Evolutionary conservation across 2,113 vertebrate species (phyloP).

Genomic region (Nerophis ophidion): DNA sequence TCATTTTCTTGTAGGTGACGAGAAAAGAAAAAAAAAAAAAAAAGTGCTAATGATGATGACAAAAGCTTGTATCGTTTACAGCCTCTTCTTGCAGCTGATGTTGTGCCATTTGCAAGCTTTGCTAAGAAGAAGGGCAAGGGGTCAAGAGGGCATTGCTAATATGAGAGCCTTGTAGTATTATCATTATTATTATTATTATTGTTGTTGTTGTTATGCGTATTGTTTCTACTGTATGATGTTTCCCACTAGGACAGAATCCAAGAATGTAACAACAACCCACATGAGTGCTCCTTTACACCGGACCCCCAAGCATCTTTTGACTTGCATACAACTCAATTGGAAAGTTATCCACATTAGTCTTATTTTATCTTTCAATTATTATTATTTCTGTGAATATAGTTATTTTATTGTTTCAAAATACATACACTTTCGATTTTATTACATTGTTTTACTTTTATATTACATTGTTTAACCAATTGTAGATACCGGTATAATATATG

Average conservation of each 20-base stretch:
- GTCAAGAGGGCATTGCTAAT: conserved; percentile 20
- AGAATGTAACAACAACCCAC: conserved; percentile 51
- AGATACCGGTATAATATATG: too few species aligned
- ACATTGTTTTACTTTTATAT: too few species aligned
- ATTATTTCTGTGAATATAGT: too few species aligned
- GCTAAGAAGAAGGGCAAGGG: conserved; percentile 18
- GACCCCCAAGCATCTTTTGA: too few species aligned
- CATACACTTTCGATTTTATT: too few species aligned
- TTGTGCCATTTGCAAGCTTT: conserved; percentile 27
- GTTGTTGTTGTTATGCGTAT: conserved; percentile 16
- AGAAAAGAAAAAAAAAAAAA: not conserved
- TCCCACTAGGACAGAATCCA: conserved; percentile 34
- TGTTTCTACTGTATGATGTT: conserved; percentile 45
- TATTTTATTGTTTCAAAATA: too few species aligned
- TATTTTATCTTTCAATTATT: too few species aligned
- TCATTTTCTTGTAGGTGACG: too few species aligned
- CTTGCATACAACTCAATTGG: too few species aligned
- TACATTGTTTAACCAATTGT: too few species aligned
- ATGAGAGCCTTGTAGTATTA: conserved; percentile 15
- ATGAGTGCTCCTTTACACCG: conserved; percentile 31
- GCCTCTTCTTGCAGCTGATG: conserved; percentile 29
- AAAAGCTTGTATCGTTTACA: conserved; percentile 64
- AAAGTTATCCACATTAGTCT: too few species aligned
- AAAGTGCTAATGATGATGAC: not conserved
- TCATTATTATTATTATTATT: conserved; percentile 9